Evolutionary conservation across 2,888 invertebrate species (phyloP), one percentile per base, ranked within the genome.

Genomic region (Reticulitermes lucifugus): DNA sequence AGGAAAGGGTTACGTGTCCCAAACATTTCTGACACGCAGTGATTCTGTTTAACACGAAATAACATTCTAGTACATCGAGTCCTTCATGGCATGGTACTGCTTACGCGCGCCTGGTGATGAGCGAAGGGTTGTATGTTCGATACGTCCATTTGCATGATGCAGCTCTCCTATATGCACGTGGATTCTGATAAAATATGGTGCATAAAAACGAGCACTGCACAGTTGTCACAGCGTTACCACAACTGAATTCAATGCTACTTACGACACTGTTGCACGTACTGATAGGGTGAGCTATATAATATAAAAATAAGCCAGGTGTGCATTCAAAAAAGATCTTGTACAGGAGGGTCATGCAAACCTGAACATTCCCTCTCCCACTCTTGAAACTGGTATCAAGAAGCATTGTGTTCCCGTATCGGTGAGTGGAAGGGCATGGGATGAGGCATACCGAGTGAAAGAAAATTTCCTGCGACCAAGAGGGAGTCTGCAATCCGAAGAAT

Each of bases 271-370:
- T 73, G 6, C 41, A n/a, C 73, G 41, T 18, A 73, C 4, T 29
- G 73, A 41, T 12, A 29, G 18, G 35, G 80, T 60, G 60, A 51
- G 25, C 46, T 80, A 59, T 35, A 80, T 35, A 59, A 59, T 80
- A 80, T 80, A 80, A 80, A 80, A 80, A 80, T 80, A 80, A 80
- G 80, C 80, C 80, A 80, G 80, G 80, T 80, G 80, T 60, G 80
- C 80, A 59, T 80, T 80, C 22, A 80, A 60, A 80, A 60, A 55
- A 80, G 80, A 55, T 60, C 41, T 22, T 79, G 79, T 79, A 79
- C n/a, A n/a, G 43, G 71, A 29, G 73, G 35, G 73, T 73, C 73
- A 73, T 35, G 73, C 73, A 73, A 80, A 80, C 80, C 80, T 22
- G 55, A 55, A 55, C 25, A 60, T n/a, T 60, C 60, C 60, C 80